Evolutionary conservation across 1,140 invertebrate species (phyloP), one percentile per base, ranked within the genome.

Genomic region (Dendrolimus punctatus): DNA sequence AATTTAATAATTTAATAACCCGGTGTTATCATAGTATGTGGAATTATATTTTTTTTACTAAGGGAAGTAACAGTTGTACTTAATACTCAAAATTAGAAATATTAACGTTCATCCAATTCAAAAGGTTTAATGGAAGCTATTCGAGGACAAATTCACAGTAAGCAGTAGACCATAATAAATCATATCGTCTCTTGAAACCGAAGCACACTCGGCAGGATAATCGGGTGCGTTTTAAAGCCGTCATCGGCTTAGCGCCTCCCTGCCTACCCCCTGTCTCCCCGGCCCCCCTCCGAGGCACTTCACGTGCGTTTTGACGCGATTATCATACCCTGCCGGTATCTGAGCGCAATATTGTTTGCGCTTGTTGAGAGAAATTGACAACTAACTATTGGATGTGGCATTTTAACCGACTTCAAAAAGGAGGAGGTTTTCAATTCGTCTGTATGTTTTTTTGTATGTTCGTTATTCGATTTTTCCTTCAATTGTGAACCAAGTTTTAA

Each of bases 291-390:
- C 8, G 49, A 55, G 71, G 63, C 71, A 76, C 80, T 83, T 80
- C 74, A 81, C 79, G 78, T 82, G 79, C 79, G 79, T 82, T 85
- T 82, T 85, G 78, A 85, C 81, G 80, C 77, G 81, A 85, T 85
- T 85, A 85, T 85, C 80, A 82, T 85, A 81, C 76, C 78, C 76
- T 66, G 71, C 52, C 77, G 60, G 78, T 85, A 82, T 85, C 79
- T 78, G 69, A 62, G 76, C 69, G 76, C 77, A 80, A 84, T 84
- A 82, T 84, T 84, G 80, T 84, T 82, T 78, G 74, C 55, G 55
- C 36, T n/a, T 38, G 67, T 68, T 57, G 47, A 56, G 39, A 6
- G 61, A 73, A 56, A 36, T 4, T n/a, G 6, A n/a, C 5, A 39
- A 23, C 23, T 23, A 23, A 23, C 37, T 10, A n/a, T 53, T 71